Percentiles rank a stretch among this genome's conserved stretches.
Evolutionary conservation across 1,140 invertebrate genomes (phyloP).

Genomic region (Drosophila azteca): DNA sequence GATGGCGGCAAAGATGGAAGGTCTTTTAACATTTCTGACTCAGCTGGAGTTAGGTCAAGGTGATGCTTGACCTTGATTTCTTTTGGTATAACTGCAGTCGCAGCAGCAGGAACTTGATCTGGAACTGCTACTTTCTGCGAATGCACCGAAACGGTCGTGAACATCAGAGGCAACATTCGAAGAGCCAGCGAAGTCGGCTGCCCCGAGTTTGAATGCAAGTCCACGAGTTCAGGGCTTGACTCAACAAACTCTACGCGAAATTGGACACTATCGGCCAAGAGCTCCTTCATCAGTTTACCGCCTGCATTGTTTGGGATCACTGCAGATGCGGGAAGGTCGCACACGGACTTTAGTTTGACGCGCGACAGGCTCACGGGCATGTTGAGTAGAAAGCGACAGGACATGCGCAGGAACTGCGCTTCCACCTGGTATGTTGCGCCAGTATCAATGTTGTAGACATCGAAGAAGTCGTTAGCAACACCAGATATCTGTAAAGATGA

Average conservation of each 20-base stretch:
- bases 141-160: conserved; percentile 10
- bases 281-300: conserved; percentile 10
- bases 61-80: no score
- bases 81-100: neutral
- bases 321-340: conserved; percentile 32
- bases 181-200: conserved; percentile 33
- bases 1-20: conserved; percentile 37
- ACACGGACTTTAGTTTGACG: conserved; percentile 33
- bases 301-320: conserved; percentile 36
- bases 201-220: conserved; percentile 24
- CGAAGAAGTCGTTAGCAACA: neutral
- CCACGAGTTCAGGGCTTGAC: conserved; percentile 1
- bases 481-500: conserved; percentile 20
- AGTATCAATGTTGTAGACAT: conserved; percentile 51
- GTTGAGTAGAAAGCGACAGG: conserved; percentile 53
- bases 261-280: conserved; percentile 1
- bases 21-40: neutral
- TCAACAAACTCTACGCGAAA: conserved; percentile 21
- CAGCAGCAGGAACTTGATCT: neutral
- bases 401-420: conserved; percentile 22
- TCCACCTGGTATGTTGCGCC: conserved; percentile 30
- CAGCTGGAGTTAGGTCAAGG: neutral
- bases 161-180: conserved; percentile 49
- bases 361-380: conserved; percentile 40
- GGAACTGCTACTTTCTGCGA: neutral